Percentiles rank a stretch among this genome's conserved stretches.
These are phyloP conservation scores for Eudemis profundana DNA, from an alignment of 2,888 invertebrate species.

Conservation along the genomic window DNA sequence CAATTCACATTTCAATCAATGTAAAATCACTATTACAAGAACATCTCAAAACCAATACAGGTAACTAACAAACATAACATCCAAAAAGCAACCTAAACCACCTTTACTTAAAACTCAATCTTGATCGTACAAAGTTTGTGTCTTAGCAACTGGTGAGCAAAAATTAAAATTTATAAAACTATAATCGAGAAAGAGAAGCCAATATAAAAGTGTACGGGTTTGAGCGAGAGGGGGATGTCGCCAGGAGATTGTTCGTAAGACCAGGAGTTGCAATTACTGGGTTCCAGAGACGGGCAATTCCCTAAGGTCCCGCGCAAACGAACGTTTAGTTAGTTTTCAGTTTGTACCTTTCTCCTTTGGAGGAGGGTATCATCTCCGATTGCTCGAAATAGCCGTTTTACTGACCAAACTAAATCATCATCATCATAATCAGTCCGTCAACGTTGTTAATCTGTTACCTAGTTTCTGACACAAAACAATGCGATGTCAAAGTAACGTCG, in stretches of 20 bases:
- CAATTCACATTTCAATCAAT: slow-evolving; percentile 35
- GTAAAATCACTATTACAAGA: slow-evolving; percentile 48
- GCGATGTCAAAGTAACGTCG: no score
- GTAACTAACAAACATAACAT: slow-evolving; percentile 14
- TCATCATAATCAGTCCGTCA: no score
- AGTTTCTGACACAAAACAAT: no score
- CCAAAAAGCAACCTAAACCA: not conserved
- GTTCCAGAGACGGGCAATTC: slow-evolving; percentile 73
- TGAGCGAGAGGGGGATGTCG: slow-evolving; percentile 68
- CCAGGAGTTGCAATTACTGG: slow-evolving; percentile 81
- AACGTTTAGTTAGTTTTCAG: not conserved
- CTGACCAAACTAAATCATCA: no score
- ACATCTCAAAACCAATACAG: slow-evolving; percentile 49
- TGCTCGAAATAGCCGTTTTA: no score
- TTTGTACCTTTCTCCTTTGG: no score
- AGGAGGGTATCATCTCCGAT: no score
- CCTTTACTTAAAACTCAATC: not conserved
- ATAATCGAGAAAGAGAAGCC: slow-evolving; percentile 35
- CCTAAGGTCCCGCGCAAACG: slow-evolving; percentile 48
- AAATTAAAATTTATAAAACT: slow-evolving; percentile 40
- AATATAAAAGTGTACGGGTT: slow-evolving; percentile 48
- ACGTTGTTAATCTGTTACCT: no score
- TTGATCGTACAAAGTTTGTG: not conserved
- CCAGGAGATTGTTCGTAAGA: slow-evolving; percentile 69
- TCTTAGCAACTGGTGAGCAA: slow-evolving; percentile 24